Conservation (phyloP, 2,797 vertebrate species). For the Coreius guichenoti region DNA sequence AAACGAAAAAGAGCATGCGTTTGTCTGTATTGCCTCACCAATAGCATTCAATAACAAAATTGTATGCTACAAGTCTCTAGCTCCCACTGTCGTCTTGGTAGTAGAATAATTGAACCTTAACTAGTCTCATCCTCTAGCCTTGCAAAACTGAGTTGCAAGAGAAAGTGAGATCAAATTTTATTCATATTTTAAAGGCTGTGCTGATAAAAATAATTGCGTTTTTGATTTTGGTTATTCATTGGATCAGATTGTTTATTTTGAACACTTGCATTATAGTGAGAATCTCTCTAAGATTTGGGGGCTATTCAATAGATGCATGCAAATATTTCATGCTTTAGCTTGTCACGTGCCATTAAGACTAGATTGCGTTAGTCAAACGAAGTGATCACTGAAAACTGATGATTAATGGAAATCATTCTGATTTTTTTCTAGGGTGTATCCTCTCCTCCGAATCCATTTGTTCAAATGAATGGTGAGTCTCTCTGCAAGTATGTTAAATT, state of each 20-base stretch:
- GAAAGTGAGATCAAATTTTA: not conserved
- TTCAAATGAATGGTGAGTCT: slow-evolving; percentile 87
- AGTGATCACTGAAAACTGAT: slow-evolving; percentile 2
- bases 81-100: not conserved
- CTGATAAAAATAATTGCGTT: not conserved
- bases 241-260: not conserved
- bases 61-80: slow-evolving; percentile 3
- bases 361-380: slow-evolving; percentile 20
- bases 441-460: slow-evolving; percentile 77
- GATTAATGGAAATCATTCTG: slow-evolving; percentile 6
- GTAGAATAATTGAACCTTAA: not conserved
- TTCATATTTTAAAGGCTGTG: not conserved
- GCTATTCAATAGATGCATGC: slow-evolving; percentile 9
- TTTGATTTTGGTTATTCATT: not conserved
- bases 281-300: not conserved
- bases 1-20: slow-evolving; percentile 73
- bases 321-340: slow-evolving; percentile 6
- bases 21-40: slow-evolving; percentile 1
- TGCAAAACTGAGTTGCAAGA: not conserved
- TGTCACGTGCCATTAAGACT: slow-evolving; percentile 19
- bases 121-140: not conserved
- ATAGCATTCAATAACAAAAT: slow-evolving; percentile 29
- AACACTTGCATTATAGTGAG: not conserved
- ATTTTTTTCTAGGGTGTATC: slow-evolving; percentile 78
- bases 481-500: not conserved